Conservation (phyloP, 2,113 vertebrate species). For the Alethe castanea region DNA sequence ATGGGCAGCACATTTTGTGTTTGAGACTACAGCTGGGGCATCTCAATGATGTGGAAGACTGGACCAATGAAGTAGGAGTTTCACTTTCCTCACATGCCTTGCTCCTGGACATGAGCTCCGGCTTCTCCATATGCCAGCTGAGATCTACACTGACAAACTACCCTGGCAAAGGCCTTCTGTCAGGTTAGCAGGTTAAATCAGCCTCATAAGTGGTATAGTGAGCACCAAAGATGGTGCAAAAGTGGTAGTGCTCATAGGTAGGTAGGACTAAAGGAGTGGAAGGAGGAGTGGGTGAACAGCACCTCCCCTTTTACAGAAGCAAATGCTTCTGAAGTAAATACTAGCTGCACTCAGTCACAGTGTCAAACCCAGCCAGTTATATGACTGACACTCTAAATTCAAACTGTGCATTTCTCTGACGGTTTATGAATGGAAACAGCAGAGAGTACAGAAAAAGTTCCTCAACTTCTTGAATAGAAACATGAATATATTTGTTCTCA, state of each 20-base stretch:
- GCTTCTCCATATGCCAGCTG: neutral
- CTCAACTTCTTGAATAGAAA: neutral
- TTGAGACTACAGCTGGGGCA: neutral
- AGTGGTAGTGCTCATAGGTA: neutral
- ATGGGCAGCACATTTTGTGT: neutral
- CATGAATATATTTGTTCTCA: neutral
- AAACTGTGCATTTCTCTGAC: neutral
- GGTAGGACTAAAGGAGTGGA: neutral
- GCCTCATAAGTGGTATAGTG: neutral
- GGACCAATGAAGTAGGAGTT: neutral
- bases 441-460: neutral
- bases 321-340: no score
- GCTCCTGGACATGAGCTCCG: neutral
- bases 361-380: neutral
- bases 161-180: neutral
- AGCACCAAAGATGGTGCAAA: neutral
- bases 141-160: neutral
- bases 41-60: neutral
- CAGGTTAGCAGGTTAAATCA: neutral
- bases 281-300: neutral
- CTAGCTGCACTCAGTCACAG: neutral
- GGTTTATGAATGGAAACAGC: neutral
- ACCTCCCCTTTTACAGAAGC: neutral
- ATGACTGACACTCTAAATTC: neutral
- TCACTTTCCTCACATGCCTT: neutral